Percentiles rank a stretch among this genome's conserved stretches.
phyloP scores from a whole-genome alignment of 2,113 vertebrate species.

The Bostrychus sinensis region DNA sequence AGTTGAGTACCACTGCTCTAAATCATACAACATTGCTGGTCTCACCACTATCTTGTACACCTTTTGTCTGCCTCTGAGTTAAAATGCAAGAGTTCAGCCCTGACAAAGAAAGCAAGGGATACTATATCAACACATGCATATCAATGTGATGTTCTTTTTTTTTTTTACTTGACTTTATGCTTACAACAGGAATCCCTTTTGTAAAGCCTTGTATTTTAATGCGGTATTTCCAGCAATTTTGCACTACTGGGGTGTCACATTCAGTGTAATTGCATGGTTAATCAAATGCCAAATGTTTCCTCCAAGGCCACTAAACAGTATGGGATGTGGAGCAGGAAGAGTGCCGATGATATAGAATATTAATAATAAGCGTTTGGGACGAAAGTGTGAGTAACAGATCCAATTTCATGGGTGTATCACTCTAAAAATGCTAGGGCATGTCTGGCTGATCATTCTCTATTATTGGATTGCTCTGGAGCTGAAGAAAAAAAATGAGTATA shows the following conservation, averaged over 20 bases:
- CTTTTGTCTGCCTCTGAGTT: too few relatives aligned
- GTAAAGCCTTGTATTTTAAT: slow-evolving; percentile 13
- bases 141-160: slow-evolving; percentile 17
- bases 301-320: slow-evolving; percentile 56
- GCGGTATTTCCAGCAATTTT: slow-evolving; percentile 28
- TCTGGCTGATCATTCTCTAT: slow-evolving; percentile 67
- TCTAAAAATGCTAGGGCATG: slow-evolving; percentile 66
- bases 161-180: slow-evolving; percentile 21
- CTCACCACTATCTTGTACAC: too few relatives aligned
- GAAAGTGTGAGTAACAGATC: slow-evolving; percentile 67
- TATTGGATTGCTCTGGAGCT: slow-evolving; percentile 60
- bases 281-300: slow-evolving; percentile 61
- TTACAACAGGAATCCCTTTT: slow-evolving; percentile 24
- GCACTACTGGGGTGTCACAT: slow-evolving; percentile 39
- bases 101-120: too few relatives aligned
- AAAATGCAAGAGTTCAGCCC: too few relatives aligned
- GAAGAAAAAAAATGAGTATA: slow-evolving; percentile 51
- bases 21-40: too few relatives aligned
- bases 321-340: slow-evolving; percentile 40
- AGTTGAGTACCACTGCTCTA: too few relatives aligned
- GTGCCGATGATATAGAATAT: slow-evolving; percentile 66
- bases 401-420: slow-evolving; percentile 76
- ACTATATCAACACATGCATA: neutral
- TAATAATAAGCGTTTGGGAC: slow-evolving; percentile 62
- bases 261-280: slow-evolving; percentile 49